A percentile compares a stretch with the other conserved stretches of the same genome.
Evolutionary conservation across 2,113 vertebrate genomes (phyloP).

Genomic region (Mesocricetus auratus): DNA sequence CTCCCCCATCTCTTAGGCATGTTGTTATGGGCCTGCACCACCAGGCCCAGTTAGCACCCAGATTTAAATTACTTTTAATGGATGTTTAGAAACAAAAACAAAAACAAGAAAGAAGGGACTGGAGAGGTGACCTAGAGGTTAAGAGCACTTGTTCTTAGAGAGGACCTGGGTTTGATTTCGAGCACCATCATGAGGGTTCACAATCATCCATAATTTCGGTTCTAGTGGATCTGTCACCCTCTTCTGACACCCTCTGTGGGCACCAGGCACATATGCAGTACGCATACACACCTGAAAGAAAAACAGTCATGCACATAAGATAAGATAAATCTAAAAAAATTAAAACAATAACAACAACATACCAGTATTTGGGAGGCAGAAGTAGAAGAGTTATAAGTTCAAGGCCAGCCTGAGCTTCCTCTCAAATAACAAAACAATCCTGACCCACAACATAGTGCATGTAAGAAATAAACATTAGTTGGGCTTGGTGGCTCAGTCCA

Average conservation of each 20-base stretch:
- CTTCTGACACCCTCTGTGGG: not conserved
- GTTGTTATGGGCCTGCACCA: not conserved
- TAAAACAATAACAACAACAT: not conserved
- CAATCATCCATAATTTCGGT: not conserved
- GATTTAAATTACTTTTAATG: not conserved
- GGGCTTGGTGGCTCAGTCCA: not conserved
- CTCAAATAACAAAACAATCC: not conserved
- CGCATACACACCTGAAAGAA: not conserved
- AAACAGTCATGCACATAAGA: not conserved
- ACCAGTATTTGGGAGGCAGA: not conserved
- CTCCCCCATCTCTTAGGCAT: not conserved
- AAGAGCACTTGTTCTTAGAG: not conserved
- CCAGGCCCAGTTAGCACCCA: not conserved
- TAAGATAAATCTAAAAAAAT: not conserved
- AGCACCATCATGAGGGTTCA: not conserved
- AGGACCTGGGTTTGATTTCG: not conserved
- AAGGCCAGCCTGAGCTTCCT: not conserved
- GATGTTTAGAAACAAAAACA: slow-evolving; percentile 5
- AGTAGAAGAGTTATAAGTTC: not conserved
- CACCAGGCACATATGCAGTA: not conserved
- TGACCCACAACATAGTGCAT: not conserved
- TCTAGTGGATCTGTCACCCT: not conserved
- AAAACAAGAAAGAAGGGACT: not conserved
- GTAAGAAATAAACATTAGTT: not conserved
- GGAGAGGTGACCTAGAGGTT: not conserved